Base-by-base conservation (phyloP, 2,797 vertebrate species). In the Alcedo atthis region DNA sequence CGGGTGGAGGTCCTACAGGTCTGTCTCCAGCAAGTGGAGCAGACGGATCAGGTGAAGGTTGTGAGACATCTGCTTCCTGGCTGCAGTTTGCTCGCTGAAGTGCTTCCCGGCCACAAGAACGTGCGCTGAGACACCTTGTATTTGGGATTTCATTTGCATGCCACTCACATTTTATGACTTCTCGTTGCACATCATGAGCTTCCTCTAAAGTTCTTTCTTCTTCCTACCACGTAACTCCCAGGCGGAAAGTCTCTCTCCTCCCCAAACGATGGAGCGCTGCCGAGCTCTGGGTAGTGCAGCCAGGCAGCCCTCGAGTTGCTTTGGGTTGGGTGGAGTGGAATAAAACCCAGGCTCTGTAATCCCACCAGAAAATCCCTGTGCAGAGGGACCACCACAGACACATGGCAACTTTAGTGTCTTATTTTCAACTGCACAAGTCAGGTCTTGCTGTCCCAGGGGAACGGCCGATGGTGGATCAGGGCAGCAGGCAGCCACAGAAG, bases 1-100 rank as follows among this genome's bases (percentile, higher is more conserved):
- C 98, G 97, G 96, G 76, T 90, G 8, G 97, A 98, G 46, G 97
- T 98, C 42, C 98, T 99, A 75, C 97, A 98, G 7, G 90, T 97
- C 88, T 98, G 96, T 77, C 97, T 96, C 78, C 97, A 96, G 85
- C 97, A 92, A 96, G 81, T 9, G 80, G 96, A 97, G 94, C 96
- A 91, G 87, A 96, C 89, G 3, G 91, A 96, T 43, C 96, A 93
- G 96, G 93, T 97, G 87, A 97, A 96, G 96, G 97, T 97, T 91
- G 94, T 62, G 93, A 96, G 75, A 25, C 85, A 32, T 48, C 94
- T 82, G 59, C 80, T 70, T n/a, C 90, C 92, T 68, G 81, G 26
- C 92, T 89, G 89, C 91, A 1, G 82, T 80, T 64, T 92, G 85
- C 93, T 91, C 77, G 24, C 84, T 64, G 90, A 70, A 54, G 71